These are phyloP conservation scores for Actinopyga echinites DNA, from an alignment of 53 echinoderm and acorn worm genomes.

Conservation along the genomic window DNA sequence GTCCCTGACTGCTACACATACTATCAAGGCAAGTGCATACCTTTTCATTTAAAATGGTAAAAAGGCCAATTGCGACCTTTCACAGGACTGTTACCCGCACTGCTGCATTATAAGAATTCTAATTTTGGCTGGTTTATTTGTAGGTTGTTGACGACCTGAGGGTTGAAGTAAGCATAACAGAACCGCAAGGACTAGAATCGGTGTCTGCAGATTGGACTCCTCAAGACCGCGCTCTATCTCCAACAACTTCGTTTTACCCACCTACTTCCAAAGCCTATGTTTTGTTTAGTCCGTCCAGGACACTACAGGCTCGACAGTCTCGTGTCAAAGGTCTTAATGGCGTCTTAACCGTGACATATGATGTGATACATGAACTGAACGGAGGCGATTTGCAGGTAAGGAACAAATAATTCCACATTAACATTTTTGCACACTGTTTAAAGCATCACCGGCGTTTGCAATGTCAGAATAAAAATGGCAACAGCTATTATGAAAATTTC, in stretches of 20 bases:
- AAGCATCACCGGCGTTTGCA: too few relatives aligned
- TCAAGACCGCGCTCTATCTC: background rate
- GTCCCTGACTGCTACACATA: too few relatives aligned
- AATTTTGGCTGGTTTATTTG: too few relatives aligned
- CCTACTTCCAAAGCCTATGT: conserved; percentile 46
- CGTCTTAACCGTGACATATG: conserved; percentile 78
- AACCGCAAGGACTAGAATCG: conserved; percentile 76
- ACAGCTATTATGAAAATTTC: too few relatives aligned
- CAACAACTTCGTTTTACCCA: conserved; percentile 8
- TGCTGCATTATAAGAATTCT: too few relatives aligned
- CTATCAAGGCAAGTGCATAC: too few relatives aligned
- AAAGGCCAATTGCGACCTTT: too few relatives aligned
- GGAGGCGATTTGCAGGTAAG: conserved; percentile 87
- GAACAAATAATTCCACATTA: background rate
- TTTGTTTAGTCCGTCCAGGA: conserved; percentile 49
- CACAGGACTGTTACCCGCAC: too few relatives aligned
- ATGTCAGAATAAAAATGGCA: too few relatives aligned
- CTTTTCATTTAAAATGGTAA: too few relatives aligned
- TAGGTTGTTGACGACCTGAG: conserved; percentile 67
- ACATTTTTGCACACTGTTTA: background rate
- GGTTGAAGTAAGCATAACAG: conserved; percentile 60
- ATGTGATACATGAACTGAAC: conserved; percentile 72
- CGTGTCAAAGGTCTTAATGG: conserved; percentile 64
- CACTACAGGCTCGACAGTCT: conserved; percentile 41
- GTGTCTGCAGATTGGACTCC: conserved; percentile 63